phyloP scores from a whole-genome alignment of 2,797 vertebrate genomes.

The Perodicticus potto region DNA sequence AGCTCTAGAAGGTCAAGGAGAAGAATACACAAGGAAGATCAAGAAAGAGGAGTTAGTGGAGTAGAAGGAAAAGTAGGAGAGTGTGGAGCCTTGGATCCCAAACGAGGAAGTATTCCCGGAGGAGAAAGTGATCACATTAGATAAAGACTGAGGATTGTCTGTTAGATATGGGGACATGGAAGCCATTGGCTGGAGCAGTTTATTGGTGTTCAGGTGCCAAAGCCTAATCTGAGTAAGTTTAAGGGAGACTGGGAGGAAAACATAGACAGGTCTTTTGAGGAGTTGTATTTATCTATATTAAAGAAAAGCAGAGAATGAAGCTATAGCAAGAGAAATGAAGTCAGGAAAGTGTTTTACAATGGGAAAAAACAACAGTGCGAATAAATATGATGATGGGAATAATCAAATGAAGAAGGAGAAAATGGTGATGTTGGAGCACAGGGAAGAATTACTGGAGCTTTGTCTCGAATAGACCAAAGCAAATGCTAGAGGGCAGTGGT shows the following conservation, averaged over 20 bases:
- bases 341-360: neutral
- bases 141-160: neutral
- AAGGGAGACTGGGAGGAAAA: neutral
- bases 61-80: neutral
- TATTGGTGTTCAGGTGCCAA: neutral
- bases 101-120: neutral
- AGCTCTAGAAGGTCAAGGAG: neutral
- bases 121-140: neutral
- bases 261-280: neutral
- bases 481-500: neutral
- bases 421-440: neutral
- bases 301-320: conserved; percentile 26
- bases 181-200: neutral
- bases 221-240: neutral
- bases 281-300: conserved; percentile 7
- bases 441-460: neutral
- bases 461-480: neutral
- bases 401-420: neutral
- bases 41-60: neutral
- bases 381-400: neutral
- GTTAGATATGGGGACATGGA: neutral
- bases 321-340: neutral
- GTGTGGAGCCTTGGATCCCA: neutral
- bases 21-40: neutral
- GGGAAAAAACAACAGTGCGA: neutral